Conservation (phyloP, 1,140 invertebrate genomes). For the Whitmania pigra region DNA sequence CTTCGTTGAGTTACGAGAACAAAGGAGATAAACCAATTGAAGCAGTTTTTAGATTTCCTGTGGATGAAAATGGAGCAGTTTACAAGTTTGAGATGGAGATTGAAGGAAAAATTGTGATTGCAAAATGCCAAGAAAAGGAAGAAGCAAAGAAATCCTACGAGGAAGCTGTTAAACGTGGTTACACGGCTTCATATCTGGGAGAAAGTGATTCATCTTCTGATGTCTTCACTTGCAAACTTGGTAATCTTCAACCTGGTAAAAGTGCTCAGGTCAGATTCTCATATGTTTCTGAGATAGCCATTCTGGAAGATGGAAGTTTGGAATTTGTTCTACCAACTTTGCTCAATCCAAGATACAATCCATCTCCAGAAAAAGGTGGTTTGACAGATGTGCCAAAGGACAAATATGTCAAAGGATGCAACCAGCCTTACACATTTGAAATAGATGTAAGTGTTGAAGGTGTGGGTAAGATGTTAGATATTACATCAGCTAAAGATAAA, state of each 20-base stretch:
- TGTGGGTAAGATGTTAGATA: neutral
- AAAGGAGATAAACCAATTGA: slow-evolving; percentile 23
- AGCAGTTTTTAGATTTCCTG: slow-evolving; percentile 29
- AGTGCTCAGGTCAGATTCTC: slow-evolving; percentile 25
- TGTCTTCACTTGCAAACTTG: slow-evolving; percentile 28
- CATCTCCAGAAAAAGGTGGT: neutral
- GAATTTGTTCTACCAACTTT: slow-evolving; percentile 30
- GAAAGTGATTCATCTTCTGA: slow-evolving; percentile 27
- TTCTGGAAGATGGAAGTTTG: slow-evolving; percentile 27
- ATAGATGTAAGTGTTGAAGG: neutral
- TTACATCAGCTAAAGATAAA: slow-evolving; percentile 8
- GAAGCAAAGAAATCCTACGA: slow-evolving; percentile 54
- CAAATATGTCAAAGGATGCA: neutral
- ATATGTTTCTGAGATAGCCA: slow-evolving; percentile 27
- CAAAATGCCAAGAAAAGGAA: slow-evolving; percentile 47
- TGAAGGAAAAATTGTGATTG: slow-evolving; percentile 26
- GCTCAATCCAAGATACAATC: slow-evolving; percentile 29
- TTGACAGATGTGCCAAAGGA: neutral
- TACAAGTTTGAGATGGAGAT: slow-evolving; percentile 31
- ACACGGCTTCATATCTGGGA: slow-evolving; percentile 44
- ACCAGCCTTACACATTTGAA: slow-evolving; percentile 12
- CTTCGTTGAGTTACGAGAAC: slow-evolving; percentile 26
- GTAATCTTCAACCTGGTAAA: slow-evolving; percentile 28
- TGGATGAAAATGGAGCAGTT: slow-evolving; percentile 30
- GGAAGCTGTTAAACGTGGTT: slow-evolving; percentile 49